Percentiles rank a stretch among this genome's conserved stretches.
These are phyloP conservation scores for Strongylocentrotus purpuratus DNA, from an alignment of 35 echinoderm and acorn worm species.

Conservation along the genomic window DNA sequence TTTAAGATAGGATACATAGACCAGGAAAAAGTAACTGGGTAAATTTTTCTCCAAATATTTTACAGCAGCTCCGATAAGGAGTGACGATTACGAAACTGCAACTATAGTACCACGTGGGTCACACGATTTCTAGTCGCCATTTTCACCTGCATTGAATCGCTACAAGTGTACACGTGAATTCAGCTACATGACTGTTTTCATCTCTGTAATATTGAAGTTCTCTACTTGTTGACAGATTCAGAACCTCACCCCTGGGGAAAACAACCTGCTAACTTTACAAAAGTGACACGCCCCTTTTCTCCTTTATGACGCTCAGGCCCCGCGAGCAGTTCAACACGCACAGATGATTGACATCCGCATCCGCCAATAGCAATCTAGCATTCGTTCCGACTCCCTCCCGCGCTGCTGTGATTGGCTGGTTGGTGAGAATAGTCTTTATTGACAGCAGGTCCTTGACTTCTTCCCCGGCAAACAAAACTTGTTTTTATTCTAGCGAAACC, in stretches of 20 bases:
- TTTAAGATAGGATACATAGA: too few relatives aligned
- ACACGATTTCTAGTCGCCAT: not conserved
- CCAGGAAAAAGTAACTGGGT: too few relatives aligned
- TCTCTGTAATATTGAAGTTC: not conserved
- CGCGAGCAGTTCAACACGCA: not conserved
- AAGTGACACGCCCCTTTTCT: not conserved
- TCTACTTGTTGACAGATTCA: not conserved
- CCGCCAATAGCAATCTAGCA: not conserved
- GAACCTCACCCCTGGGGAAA: not conserved
- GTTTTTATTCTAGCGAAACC: not conserved
- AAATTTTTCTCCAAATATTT: too few relatives aligned
- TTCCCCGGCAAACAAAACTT: constrained; percentile 1
- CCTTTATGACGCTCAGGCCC: not conserved
- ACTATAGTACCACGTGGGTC: not conserved
- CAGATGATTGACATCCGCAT: not conserved
- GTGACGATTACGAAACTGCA: too few relatives aligned
- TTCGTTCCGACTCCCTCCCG: not conserved
- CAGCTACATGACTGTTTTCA: too few relatives aligned
- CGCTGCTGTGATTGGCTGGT: not conserved
- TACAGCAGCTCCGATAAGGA: too few relatives aligned
- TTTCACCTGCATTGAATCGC: too few relatives aligned
- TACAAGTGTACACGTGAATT: not conserved
- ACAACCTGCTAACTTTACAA: not conserved
- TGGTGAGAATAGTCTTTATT: constrained; percentile 2
- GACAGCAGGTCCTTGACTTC: constrained; percentile 7